Base-by-base conservation (phyloP, 2,888 invertebrate species). In the Ethmia dodecea region DNA sequence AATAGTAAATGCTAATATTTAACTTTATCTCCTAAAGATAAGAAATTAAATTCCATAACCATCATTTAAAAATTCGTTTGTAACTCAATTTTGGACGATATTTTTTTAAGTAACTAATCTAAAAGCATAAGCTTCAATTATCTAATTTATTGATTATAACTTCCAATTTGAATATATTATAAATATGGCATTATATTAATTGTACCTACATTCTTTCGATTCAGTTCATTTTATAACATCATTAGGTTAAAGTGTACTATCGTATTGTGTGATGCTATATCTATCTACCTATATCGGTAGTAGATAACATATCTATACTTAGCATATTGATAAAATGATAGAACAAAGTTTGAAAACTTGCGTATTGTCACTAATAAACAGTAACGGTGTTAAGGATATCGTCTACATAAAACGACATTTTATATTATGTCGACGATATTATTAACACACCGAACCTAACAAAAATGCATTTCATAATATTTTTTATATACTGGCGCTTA, bases 241-340 rank as follows among this genome's bases (percentile, higher is more conserved):
- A 60, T 43, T n/a, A n/a, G n/a, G n/a, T n/a, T n/a, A n/a, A 35
- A 38, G 40, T 47, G 45, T 44, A 49, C 33, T 46, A 43, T 37
- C 47, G 37, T 53, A 41, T 50, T 47, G 47, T 60, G 72, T 71
- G 72, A 68, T 69, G 74, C n/a, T n/a, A n/a, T n/a, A n/a, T n/a
- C n/a, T 66, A 44, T 56, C 50, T 55, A 59, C 59, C 58, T 63
- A 56, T 73, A 76, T 72, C 70, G 66, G 60, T 55, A 55, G 54
- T 45, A 62, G 76, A 75, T 75, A 75, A 42, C 57, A 44, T 75
- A 76, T 75, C 76, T 64, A 44, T 53, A 47, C 48, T 49, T n/a
- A 62, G 52, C 55, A 42, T 55, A 51, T 38, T 48, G 24, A 31
- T 31, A 38, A 31, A 20, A 20, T n/a, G 73, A 76, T 76, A 74